These are phyloP conservation scores for Beris morrisii DNA, from an alignment of 2,888 invertebrate genomes.

Conservation along the genomic window DNA sequence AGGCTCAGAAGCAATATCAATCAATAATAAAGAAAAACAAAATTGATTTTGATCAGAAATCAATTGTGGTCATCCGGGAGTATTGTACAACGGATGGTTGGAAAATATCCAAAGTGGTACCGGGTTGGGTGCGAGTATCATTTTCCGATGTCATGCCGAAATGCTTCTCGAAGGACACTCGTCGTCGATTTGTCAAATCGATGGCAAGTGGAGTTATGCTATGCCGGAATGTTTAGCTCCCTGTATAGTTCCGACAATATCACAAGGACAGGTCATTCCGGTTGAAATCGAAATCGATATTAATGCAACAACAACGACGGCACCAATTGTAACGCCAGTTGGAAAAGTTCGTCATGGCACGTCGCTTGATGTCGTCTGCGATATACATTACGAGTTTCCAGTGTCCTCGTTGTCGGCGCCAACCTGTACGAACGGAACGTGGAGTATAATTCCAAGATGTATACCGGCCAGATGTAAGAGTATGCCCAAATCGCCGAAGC, in stretches of 20 bases:
- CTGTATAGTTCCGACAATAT: conserved; percentile 88
- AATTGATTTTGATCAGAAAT: conserved; percentile 70
- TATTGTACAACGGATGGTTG: conserved; percentile 93
- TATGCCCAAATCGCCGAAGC: conserved; percentile 82
- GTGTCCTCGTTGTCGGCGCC: conserved; percentile 72
- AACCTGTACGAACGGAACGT: conserved; percentile 92
- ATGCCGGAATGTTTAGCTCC: conserved; percentile 91
- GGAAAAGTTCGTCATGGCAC: conserved; percentile 67
- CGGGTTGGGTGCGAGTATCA: conserved; percentile 86
- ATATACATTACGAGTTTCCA: conserved; percentile 82
- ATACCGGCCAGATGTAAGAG: conserved; percentile 80
- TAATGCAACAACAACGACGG: conserved; percentile 50
- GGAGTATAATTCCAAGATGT: conserved; percentile 89
- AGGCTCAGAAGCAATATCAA: not conserved
- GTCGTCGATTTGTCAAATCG: conserved; percentile 89
- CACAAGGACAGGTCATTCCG: conserved; percentile 73
- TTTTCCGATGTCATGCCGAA: conserved; percentile 89
- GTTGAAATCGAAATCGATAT: conserved; percentile 56
- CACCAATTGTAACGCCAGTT: conserved; percentile 58
- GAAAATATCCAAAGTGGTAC: conserved; percentile 89
- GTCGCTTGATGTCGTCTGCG: conserved; percentile 75
- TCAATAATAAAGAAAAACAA: no score
- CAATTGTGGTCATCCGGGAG: conserved; percentile 92
- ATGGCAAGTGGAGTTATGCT: conserved; percentile 93
- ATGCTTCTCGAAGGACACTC: conserved; percentile 88